Conservation (phyloP, 2,797 vertebrate genomes). For the Astyanax mexicanus region DNA sequence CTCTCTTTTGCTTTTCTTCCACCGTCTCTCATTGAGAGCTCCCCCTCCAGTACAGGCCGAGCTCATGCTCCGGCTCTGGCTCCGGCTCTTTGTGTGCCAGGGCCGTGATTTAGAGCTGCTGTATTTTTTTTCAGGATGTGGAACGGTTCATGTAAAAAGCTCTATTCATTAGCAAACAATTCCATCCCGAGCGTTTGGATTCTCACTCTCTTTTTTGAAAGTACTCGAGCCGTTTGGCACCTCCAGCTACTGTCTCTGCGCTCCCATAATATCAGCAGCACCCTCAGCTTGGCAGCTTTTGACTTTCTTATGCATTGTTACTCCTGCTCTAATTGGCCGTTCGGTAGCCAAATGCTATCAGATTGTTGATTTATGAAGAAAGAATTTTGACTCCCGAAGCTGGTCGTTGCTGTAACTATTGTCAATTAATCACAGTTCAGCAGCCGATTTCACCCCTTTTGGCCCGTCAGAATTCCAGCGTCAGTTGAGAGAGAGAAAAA, state of each 20-base stretch:
- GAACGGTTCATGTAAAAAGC: slow-evolving; percentile 35
- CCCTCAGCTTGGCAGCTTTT: slow-evolving; percentile 52
- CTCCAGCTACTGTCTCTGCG: slow-evolving; percentile 49
- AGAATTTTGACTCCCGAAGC: slow-evolving; percentile 54
- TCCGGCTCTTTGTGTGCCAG: slow-evolving; percentile 28
- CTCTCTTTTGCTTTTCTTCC: slow-evolving; percentile 8
- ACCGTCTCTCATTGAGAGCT: slow-evolving; percentile 15
- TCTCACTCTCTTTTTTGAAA: slow-evolving; percentile 43
- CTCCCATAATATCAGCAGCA: slow-evolving; percentile 51
- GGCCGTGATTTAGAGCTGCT: slow-evolving; percentile 29
- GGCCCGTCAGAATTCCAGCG: slow-evolving; percentile 22
- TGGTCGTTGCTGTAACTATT: slow-evolving; percentile 47
- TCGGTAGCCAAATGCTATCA: slow-evolving; percentile 52
- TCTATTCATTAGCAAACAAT: slow-evolving; percentile 56
- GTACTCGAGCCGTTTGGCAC: slow-evolving; percentile 48
- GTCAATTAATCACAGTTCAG: slow-evolving; percentile 54
- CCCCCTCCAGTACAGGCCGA: slow-evolving; percentile 10
- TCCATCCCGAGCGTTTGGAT: slow-evolving; percentile 27
- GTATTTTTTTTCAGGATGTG: slow-evolving; percentile 43
- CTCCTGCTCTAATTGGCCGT: slow-evolving; percentile 58
- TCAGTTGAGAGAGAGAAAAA: slow-evolving; percentile 37
- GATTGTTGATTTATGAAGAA: slow-evolving; percentile 58
- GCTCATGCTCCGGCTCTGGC: background rate
- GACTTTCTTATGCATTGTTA: slow-evolving; percentile 57
- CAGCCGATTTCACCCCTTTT: slow-evolving; percentile 30